A percentile compares a stretch with the other conserved stretches of the same genome.
Evolutionary conservation across 2,113 vertebrate species (phyloP).

Genomic region (Ammodytes dubius): DNA sequence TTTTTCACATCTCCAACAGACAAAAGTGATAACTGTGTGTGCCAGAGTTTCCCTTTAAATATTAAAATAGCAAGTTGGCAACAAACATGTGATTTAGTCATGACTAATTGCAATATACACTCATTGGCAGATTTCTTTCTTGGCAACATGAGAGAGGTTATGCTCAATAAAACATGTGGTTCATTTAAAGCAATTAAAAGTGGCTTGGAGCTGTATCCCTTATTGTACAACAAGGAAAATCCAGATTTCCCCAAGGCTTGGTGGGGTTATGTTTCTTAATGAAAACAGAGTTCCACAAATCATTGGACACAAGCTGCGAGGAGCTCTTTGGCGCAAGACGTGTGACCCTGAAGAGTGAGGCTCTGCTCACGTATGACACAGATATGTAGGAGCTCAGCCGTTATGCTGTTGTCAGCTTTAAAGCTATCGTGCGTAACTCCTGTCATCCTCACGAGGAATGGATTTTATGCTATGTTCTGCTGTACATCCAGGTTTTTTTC

Average conservation of each 20-base stretch:
- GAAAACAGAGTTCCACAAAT: background rate
- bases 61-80: slow-evolving; percentile 58
- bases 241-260: background rate
- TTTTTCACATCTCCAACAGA: slow-evolving; percentile 46
- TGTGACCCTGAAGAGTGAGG: slow-evolving; percentile 24
- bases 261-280: background rate
- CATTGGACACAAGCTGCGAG: background rate
- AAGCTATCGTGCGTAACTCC: background rate
- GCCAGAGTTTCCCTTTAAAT: slow-evolving; percentile 15
- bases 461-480: too few relatives aligned
- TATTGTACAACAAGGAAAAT: slow-evolving; percentile 4
- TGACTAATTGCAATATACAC: slow-evolving; percentile 50
- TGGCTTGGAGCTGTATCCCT: slow-evolving; percentile 27
- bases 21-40: slow-evolving; percentile 40
- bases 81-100: slow-evolving; percentile 43
- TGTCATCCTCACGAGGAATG: too few relatives aligned
- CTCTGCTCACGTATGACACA: background rate
- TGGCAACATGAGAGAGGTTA: slow-evolving; percentile 53
- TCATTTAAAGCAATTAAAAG: slow-evolving; percentile 66
- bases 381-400: slow-evolving; percentile 19
- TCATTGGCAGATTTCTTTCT: slow-evolving; percentile 48
- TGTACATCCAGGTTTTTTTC: too few relatives aligned
- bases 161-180: slow-evolving; percentile 62
- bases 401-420: slow-evolving; percentile 20
- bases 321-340: slow-evolving; percentile 32